Evolutionary conservation across 2,797 vertebrate genomes (phyloP).

Genomic region (Microctenopoma steveboyesi): DNA sequence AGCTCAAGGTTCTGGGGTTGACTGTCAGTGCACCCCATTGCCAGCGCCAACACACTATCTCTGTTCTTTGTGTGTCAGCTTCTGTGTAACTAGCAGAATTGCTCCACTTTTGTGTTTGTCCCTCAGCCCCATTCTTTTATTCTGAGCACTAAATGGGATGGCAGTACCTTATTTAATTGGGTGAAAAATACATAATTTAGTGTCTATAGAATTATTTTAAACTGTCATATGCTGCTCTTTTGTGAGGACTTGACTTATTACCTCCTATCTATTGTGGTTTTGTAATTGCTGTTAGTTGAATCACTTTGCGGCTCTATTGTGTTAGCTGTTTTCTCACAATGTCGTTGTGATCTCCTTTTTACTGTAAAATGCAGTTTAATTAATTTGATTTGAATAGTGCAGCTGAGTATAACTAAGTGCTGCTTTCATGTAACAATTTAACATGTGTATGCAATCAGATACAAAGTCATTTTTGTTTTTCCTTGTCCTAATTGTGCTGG

Average conservation of each 20-base stretch:
- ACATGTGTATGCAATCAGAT: constrained; percentile 21
- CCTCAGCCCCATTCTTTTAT: constrained; percentile 31
- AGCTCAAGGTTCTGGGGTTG: constrained; percentile 56
- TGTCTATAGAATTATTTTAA: constrained; percentile 27
- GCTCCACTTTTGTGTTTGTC: constrained; percentile 28
- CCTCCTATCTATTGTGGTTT: constrained; percentile 54
- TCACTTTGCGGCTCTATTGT: constrained; percentile 53
- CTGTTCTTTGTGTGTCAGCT: constrained; percentile 39
- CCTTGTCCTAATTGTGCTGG: constrained; percentile 21
- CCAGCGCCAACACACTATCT: constrained; percentile 50
- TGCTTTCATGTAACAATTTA: constrained; percentile 53
- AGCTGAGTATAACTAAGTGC: constrained; percentile 22
- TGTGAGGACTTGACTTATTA: constrained; percentile 50
- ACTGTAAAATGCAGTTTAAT: constrained; percentile 53
- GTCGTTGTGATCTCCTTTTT: constrained; percentile 39
- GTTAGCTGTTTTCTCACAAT: constrained; percentile 39
- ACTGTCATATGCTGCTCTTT: constrained; percentile 21
- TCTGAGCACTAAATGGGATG: constrained; percentile 19
- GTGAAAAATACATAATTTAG: constrained; percentile 35
- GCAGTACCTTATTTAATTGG: constrained; percentile 34
- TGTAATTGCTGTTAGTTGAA: constrained; percentile 63
- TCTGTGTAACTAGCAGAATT: constrained; percentile 32
- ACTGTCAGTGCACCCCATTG: constrained; percentile 63
- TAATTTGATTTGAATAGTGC: constrained; percentile 58
- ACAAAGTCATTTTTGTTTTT: constrained; percentile 24